These are phyloP conservation scores for Euwallacea fornicatus DNA, from an alignment of 1,140 invertebrate genomes.

Conservation along the genomic window DNA sequence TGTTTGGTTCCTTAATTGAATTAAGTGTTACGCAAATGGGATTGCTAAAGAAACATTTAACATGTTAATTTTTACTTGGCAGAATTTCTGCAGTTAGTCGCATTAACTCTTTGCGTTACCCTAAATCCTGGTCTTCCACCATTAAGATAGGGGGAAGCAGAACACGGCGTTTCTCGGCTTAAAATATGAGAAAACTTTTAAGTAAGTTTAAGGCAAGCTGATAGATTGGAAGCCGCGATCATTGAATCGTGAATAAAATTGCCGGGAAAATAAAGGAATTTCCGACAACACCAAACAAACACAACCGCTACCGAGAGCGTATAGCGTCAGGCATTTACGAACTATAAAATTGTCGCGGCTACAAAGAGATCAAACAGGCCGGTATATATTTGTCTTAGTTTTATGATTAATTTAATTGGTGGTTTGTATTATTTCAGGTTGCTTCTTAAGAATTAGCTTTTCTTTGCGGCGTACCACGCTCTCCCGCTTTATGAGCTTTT, in stretches of 20 bases:
- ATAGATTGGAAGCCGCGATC: slow-evolving; percentile 49
- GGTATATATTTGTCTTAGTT: slow-evolving; percentile 50
- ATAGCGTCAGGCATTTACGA: slow-evolving; percentile 42
- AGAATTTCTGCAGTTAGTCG: too few species aligned
- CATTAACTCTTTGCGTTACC: too few species aligned
- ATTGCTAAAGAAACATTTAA: too few species aligned
- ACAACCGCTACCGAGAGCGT: slow-evolving; percentile 29
- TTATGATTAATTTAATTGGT: slow-evolving; percentile 49
- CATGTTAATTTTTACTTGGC: too few species aligned
- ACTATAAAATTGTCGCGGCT: slow-evolving; percentile 50
- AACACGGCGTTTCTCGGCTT: slow-evolving; percentile 32
- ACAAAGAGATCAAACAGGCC: slow-evolving; percentile 49
- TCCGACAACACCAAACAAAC: slow-evolving; percentile 41
- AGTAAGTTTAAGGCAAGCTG: slow-evolving; percentile 48
- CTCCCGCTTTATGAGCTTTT: slow-evolving; percentile 42
- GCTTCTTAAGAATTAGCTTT: slow-evolving; percentile 46
- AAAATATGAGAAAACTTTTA: slow-evolving; percentile 52
- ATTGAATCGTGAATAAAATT: slow-evolving; percentile 46
- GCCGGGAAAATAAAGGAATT: slow-evolving; percentile 25
- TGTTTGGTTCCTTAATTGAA: too few species aligned
- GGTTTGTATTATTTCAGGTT: slow-evolving; percentile 50
- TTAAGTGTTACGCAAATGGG: too few species aligned
- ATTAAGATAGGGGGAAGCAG: not conserved
- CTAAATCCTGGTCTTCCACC: too few species aligned
- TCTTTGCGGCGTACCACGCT: slow-evolving; percentile 35